Evolutionary conservation across 2,113 vertebrate species (phyloP), one percentile per base, ranked within the genome.

Genomic region (Uria aalge): DNA sequence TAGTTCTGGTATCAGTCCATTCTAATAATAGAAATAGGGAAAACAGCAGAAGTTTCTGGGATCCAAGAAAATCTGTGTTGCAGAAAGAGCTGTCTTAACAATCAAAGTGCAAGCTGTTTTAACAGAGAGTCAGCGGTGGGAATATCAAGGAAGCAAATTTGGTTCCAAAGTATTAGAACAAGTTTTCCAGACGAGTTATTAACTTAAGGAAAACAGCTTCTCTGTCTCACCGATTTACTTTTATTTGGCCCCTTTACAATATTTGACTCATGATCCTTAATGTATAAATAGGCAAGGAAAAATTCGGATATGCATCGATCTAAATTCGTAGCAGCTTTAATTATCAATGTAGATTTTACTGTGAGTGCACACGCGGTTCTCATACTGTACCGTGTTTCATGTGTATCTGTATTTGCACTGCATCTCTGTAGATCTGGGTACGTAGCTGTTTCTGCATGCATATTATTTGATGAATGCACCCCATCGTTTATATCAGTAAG

Each of bases 181-280:
- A 53, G 18, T 92, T 91, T 96, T 92, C 67, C 83, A 50, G 66
- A 64, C 48, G n/a, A 74, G 47, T 56, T 74, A 74, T 23, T 82
- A 59, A 69, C 43, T 60, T 26, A 27, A 59, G 18, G 17, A 40
- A 29, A 63, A 43, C 15, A 63, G 41, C 22, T 81, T 85, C 40
- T 68, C 14, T 43, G 19, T 52, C 24, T 26, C 55, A 40, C 2
- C 1, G 29, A 0, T 78, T 57, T 43, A 16, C 16, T 56, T 72
- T 63, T 40, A 26, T 74, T 73, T 77, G 45, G 5, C 27, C 5
- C 8, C 8, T 86, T 77, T 67, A 45, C 53, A 72, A 7, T 56
- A 23, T 53, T 64, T 66, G 13, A 19, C 13, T 75, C 11, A 16
- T 4, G 52, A 56, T 60, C 24, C 12, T 78, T 55, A 45, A 47